phyloP scores from a whole-genome alignment of 1,140 invertebrate species.

The Brachionus asplanchnoidis region DNA sequence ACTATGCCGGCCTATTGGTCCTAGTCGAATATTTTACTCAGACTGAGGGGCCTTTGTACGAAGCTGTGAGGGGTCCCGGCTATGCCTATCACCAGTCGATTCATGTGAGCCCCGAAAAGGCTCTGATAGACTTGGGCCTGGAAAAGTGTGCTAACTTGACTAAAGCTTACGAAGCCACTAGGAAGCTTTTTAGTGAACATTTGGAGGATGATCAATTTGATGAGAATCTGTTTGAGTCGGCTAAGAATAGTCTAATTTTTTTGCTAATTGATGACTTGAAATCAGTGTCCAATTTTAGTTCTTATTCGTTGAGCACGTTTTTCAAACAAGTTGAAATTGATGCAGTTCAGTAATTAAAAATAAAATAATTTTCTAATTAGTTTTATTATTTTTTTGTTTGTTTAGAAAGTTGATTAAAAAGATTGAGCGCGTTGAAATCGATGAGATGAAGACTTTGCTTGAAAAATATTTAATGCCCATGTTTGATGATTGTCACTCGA shows the following conservation, averaged over 20 bases:
- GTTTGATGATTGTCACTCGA: conserved; percentile 60
- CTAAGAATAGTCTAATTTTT: conserved; percentile 75
- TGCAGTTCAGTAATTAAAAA: conserved; percentile 64
- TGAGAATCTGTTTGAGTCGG: conserved; percentile 70
- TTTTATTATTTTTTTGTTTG: conserved; percentile 6
- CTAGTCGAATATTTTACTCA: conserved; percentile 80
- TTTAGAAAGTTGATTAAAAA: conserved; percentile 64
- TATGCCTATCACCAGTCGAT: conserved; percentile 74
- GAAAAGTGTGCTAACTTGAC: conserved; percentile 70
- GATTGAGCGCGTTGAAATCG: conserved; percentile 66
- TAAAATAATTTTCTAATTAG: background rate
- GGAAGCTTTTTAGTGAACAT: conserved; percentile 67
- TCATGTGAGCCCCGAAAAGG: conserved; percentile 63
- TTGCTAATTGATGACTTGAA: conserved; percentile 75
- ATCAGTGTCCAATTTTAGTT: conserved; percentile 67
- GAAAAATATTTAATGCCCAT: conserved; percentile 66
- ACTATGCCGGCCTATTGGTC: conserved; percentile 69
- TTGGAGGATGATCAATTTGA: conserved; percentile 66
- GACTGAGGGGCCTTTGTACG: conserved; percentile 82
- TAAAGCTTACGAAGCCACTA: conserved; percentile 71
- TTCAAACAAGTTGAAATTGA: conserved; percentile 65
- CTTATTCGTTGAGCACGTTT: conserved; percentile 68
- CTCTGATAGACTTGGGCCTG: conserved; percentile 67
- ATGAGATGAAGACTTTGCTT: conserved; percentile 65
- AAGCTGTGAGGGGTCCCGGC: conserved; percentile 73